Conservation (phyloP, 2,113 vertebrate species). For the Piaya cayana region DNA sequence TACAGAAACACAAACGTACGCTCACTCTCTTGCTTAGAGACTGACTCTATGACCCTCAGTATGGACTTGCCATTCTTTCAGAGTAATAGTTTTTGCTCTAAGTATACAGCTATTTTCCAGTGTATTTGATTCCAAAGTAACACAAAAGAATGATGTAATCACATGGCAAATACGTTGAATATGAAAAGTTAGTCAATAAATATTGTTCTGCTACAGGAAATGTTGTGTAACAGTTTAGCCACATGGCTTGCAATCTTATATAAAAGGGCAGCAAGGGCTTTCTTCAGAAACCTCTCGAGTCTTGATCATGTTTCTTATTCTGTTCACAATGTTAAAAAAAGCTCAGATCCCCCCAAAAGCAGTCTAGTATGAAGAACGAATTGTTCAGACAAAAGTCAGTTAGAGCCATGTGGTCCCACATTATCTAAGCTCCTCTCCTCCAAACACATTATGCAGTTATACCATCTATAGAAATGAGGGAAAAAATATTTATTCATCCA, state of each 20-base stretch:
- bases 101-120: constrained; percentile 60
- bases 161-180: constrained; percentile 49
- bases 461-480: background rate
- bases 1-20: constrained; percentile 36
- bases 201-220: constrained; percentile 78
- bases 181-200: constrained; percentile 70
- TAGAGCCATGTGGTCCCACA: background rate
- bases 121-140: constrained; percentile 61
- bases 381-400: background rate
- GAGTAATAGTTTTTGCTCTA: constrained; percentile 63
- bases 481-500: background rate
- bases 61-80: constrained; percentile 39
- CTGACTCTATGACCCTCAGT: background rate
- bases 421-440: background rate
- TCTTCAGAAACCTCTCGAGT: background rate
- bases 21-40: constrained; percentile 28
- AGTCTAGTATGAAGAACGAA: background rate
- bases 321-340: background rate
- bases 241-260: constrained; percentile 57
- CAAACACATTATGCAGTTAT: background rate
- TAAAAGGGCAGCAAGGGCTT: constrained; percentile 35
- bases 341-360: constrained; percentile 12
- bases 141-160: constrained; percentile 65
- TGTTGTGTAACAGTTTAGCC: constrained; percentile 72
- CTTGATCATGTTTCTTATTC: background rate